Base-by-base conservation (phyloP, 2,888 invertebrate species). In the Drosophila glabriapex region DNA sequence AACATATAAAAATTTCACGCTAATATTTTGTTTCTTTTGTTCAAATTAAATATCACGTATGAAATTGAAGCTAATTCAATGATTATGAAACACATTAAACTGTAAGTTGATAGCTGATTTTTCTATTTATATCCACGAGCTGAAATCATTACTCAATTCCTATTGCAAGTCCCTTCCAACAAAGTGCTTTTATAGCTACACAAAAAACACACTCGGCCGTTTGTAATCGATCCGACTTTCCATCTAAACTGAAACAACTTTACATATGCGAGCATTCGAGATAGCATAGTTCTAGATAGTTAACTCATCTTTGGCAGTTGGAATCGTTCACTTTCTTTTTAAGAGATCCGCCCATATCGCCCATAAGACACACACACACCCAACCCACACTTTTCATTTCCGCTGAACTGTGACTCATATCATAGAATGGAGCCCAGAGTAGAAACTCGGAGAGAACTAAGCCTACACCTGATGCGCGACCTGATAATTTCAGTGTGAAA, bases 221-320 rank as follows among this genome's bases (percentile, higher is more conserved):
- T 41, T 63, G 77, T 58, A 77, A 77, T 77, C 68, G 63, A 77
- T 77, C 54, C 55, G n/a, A 28, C 22, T 52, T 12, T 9, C 31
- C 14, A 41, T 9, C 49, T 52, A 33, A 73, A 69, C 50, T 50
- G 63, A 49, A 69, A 56, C 39, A 50, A 62, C 53, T 69, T 78
- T 56, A 49, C 63, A 66, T 71, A 65, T 62, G 25, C 29, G 25
- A 59, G 37, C 37, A 28, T 31, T 7, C 10, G 19, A 64, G 74
- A 71, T 31, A 9, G 31, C 31, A 31, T 2, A 31, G 31, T 31
- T 65, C 64, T 71, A 55, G 62, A 68, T 69, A 49, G 72, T 59
- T 72, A 80, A 84, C 76, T 82, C 80, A 87, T 74, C 60, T 78
- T 69, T 82, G 74, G 68, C 84, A 86, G 77, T 35, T 80, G 63